Percentiles rank a stretch among this genome's conserved stretches.
Conservation (phyloP, 2,888 invertebrate species). For the Aspidapion aeneum region DNA sequence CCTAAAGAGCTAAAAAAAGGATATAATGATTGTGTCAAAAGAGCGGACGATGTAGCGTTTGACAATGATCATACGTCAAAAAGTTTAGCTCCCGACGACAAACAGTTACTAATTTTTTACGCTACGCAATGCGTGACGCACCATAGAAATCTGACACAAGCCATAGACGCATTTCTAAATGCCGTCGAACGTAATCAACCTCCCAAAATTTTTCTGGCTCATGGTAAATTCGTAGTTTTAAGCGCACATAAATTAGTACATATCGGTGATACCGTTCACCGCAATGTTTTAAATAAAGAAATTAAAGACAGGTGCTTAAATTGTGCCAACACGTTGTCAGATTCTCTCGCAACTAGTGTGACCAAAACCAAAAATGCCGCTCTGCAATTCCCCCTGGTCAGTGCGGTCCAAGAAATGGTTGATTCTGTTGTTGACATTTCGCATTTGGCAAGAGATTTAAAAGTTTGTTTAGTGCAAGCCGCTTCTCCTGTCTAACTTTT, state of each 20-base stretch:
- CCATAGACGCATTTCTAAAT: conserved; percentile 88
- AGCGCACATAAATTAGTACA: conserved; percentile 92
- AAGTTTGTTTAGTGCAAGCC: conserved; percentile 68
- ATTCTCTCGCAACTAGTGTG: conserved; percentile 78
- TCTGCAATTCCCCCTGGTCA: conserved; percentile 85
- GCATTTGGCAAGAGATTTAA: conserved; percentile 76
- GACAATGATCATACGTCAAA: conserved; percentile 50
- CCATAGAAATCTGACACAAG: conserved; percentile 78
- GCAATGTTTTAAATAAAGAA: conserved; percentile 74
- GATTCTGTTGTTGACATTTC: conserved; percentile 85
- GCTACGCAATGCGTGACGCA: conserved; percentile 83
- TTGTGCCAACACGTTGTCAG: conserved; percentile 77
- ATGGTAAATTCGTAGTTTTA: conserved; percentile 91
- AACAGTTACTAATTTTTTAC: conserved; percentile 82
- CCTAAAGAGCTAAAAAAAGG: conserved; percentile 71
- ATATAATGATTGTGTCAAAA: conserved; percentile 71
- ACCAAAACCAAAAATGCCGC: conserved; percentile 88
- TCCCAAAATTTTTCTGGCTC: conserved; percentile 88
- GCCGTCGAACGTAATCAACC: conserved; percentile 92
- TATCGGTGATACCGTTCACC: conserved; percentile 90
- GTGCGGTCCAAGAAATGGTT: conserved; percentile 91
- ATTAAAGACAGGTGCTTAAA: conserved; percentile 69
- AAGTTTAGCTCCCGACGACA: conserved; percentile 69
- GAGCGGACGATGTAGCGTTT: conserved; percentile 62
- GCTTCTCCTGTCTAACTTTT: conserved; percentile 51